These are phyloP conservation scores for Ridgeia piscesae DNA, from an alignment of 1,140 invertebrate genomes.

Conservation along the genomic window DNA sequence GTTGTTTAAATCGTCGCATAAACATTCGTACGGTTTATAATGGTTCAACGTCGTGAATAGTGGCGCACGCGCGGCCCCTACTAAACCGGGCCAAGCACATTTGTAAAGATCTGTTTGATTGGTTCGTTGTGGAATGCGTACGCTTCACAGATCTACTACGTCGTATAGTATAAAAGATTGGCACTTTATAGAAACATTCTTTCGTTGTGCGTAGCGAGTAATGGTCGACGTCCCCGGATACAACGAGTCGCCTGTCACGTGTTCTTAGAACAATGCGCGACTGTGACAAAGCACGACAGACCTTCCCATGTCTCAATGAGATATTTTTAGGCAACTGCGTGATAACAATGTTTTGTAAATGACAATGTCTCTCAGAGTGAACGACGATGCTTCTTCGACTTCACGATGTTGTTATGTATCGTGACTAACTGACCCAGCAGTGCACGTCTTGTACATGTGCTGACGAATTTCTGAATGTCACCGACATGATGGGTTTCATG, in stretches of 20 bases:
- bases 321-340: neutral
- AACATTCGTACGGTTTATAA: neutral
- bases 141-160: neutral
- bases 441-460: neutral
- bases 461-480: neutral
- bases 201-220: neutral
- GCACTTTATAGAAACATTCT: neutral
- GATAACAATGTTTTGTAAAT: neutral
- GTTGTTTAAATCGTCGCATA: neutral
- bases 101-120: neutral
- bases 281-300: neutral
- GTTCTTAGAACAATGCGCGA: neutral
- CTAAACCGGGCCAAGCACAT: neutral
- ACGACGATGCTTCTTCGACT: neutral
- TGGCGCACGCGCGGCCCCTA: neutral
- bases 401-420: neutral
- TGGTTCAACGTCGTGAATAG: neutral
- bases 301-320: neutral
- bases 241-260: neutral
- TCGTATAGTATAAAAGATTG: neutral
- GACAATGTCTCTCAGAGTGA: neutral
- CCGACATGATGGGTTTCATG: neutral
- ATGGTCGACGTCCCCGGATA: neutral
- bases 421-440: neutral
- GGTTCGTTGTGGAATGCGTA: neutral